Conservation (phyloP, 2,113 vertebrate species). For the Siphamia tubifer region DNA sequence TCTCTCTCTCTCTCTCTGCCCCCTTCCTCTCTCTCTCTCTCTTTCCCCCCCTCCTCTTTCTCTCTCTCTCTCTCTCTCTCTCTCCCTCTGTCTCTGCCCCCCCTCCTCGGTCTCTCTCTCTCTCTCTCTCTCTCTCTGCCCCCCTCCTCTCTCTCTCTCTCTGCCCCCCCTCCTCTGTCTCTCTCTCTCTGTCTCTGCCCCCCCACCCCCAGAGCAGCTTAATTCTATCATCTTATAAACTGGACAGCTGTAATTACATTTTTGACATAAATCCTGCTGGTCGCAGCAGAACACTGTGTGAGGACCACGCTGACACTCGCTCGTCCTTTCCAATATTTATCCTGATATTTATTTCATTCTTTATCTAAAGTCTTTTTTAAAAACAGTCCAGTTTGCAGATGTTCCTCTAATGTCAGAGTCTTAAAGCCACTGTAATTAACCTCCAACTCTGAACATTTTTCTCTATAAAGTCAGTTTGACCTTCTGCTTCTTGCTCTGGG, state of each 20-base stretch:
- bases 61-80: constrained; percentile 22
- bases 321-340: constrained; percentile 32
- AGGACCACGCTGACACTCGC: constrained; percentile 18
- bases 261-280: constrained; percentile 79
- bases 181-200: constrained; percentile 30
- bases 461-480: background rate
- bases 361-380: background rate
- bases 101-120: constrained; percentile 29
- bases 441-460: background rate
- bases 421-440: background rate
- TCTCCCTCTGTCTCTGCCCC: constrained; percentile 25
- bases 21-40: too few species aligned
- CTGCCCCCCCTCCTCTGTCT: background rate
- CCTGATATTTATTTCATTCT: constrained; percentile 13
- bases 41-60: constrained; percentile 3
- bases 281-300: constrained; percentile 63
- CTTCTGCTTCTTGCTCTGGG: background rate
- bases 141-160: background rate
- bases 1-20: too few species aligned
- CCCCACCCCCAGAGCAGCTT: constrained; percentile 70
- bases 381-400: background rate
- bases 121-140: constrained; percentile 12
- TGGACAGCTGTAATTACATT: constrained; percentile 82
- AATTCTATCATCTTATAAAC: constrained; percentile 76
- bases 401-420: background rate